phyloP scores from a whole-genome alignment of 2,113 vertebrate genomes.

The Ceratotherium simum region DNA sequence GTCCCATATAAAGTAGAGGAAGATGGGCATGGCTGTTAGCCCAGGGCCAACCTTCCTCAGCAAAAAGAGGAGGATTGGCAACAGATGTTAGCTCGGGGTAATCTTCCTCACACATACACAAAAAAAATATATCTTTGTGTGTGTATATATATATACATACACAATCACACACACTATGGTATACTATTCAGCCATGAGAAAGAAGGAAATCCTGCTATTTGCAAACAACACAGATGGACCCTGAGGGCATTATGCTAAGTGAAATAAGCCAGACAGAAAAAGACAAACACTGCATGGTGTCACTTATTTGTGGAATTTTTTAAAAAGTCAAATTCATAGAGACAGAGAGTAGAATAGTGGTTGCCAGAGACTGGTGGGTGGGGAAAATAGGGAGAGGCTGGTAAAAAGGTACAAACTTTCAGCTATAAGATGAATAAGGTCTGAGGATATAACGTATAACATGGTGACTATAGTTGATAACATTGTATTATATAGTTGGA shows the following conservation, averaged over 20 bases:
- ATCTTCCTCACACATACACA: too few species aligned
- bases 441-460: neutral
- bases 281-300: neutral
- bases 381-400: neutral
- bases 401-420: neutral
- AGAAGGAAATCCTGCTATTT: neutral
- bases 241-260: neutral
- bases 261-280: neutral
- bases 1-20: too few species aligned
- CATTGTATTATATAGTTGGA: neutral
- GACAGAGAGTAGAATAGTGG: neutral
- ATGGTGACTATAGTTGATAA: neutral
- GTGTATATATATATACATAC: neutral
- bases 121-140: too few species aligned
- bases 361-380: neutral
- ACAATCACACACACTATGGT: neutral
- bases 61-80: too few species aligned
- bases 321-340: neutral
- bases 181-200: neutral
- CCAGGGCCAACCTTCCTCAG: too few species aligned
- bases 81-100: too few species aligned
- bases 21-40: too few species aligned
- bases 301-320: neutral
- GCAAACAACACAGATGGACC: neutral
- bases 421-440: neutral